Base-by-base conservation (phyloP, 1,140 invertebrate genomes). In the Dryas iulia region DNA sequence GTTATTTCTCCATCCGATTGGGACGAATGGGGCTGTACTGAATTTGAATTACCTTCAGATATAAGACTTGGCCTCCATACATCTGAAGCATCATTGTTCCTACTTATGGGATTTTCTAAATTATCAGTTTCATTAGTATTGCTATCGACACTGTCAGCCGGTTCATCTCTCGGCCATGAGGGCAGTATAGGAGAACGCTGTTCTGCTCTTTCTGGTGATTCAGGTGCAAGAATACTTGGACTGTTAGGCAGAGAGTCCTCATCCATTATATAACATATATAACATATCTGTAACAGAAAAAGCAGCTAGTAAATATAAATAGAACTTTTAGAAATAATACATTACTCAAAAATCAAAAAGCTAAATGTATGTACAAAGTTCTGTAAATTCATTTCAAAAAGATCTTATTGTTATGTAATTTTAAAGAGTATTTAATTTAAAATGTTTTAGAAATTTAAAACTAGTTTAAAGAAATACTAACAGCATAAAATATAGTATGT, bases 181-280 rank as follows among this genome's bases (percentile, higher is more conserved):
- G 30, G 18, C 1, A 47, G 8, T 21, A 47, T 47, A 18, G 39
- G 39, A 47, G 39, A 47, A 21, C 21, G 14, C 5, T 8, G 0
- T 47, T 18, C 33, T 14, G 2, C 14, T 10, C 63, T 59, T 52
- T 63, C 65, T 1, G 59, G 66, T 30, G 59, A 59, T 10, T 68
- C 70, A 11, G 70, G 70, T 24, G 39, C 25, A 3, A 68, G 18
- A 3, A 72, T 69, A 56, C 56, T 69, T n/a, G 65, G 60, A 33
- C 59, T 59, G 39, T 56, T 63, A n/a, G 14, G n/a, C 59, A 59
- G 23, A 8, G 61, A 56, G 18, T 64, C 71, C 28, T 72, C 71
- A 56, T 72, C 66, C 71, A 69, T 72, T 21, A 33, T 69, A 26
- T 39, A 23, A 4, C 12, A 60, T 52, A n/a, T n/a, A n/a, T 56